These are phyloP conservation scores for Hydrocynus forskahlii DNA, from an alignment of 2,797 vertebrate species.

Conservation along the genomic window DNA sequence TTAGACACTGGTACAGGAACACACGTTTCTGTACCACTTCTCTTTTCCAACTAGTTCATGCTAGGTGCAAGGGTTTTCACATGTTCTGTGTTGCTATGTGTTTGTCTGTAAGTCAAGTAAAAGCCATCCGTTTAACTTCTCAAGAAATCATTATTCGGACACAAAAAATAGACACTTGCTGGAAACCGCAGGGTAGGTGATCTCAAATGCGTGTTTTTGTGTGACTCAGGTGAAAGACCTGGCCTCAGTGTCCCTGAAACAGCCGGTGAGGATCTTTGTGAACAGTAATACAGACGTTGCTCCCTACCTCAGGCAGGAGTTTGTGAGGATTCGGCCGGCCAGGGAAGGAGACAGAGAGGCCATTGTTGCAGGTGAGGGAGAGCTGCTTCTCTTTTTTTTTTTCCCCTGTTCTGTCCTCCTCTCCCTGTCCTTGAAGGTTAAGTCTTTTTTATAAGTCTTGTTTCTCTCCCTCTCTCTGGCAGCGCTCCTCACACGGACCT, in stretches of 20 bases:
- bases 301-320: conserved; percentile 94
- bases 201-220: background rate
- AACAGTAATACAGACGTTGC: conserved; percentile 98
- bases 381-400: background rate
- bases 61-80: background rate
- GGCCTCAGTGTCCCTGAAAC: conserved; percentile 91
- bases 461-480: background rate
- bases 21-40: too few species aligned
- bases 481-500: conserved; percentile 93
- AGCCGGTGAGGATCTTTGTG: conserved; percentile 91
- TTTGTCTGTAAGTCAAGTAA: background rate
- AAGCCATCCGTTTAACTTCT: background rate
- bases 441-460: background rate
- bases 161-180: background rate
- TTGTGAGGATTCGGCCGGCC: conserved; percentile 88
- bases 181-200: too few species aligned
- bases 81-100: background rate
- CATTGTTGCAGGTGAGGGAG: conserved; percentile 85
- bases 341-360: conserved; percentile 94
- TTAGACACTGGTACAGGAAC: too few species aligned
- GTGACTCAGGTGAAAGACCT: conserved; percentile 89
- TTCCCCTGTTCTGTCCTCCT: background rate
- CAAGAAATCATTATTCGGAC: background rate
- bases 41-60: background rate
- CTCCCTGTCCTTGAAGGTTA: background rate